Base-by-base conservation (phyloP, 2,113 vertebrate genomes). In the Loxodonta africana region DNA sequence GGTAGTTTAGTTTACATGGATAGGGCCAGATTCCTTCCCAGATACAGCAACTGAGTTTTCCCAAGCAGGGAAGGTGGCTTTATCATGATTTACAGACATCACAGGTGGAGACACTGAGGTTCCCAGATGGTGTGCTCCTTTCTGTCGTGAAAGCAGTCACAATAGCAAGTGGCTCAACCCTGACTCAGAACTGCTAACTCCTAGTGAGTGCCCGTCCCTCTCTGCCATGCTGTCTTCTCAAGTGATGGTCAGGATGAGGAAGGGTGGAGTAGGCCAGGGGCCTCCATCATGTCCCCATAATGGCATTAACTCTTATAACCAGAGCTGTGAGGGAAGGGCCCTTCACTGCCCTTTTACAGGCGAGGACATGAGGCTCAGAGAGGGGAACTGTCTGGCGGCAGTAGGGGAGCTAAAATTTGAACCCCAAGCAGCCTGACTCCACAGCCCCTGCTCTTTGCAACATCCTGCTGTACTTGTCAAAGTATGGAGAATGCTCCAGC, bases 21-120 rank as follows among this genome's bases (percentile, higher is more conserved):
- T 8, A 8, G 5, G 33, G 1, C 28, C 74, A 37, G 5, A 48
- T 76, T 88, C 48, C 33, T 6, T 69, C 41, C 20, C 28, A 2
- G 53, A 41, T 12, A 6, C 67, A 26, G 37, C 28, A 57, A 0
- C 1, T 0, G 8, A 0, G 6, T 48, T 33, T 57, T 57, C 9
- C 25, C 30, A 5, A 51, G 51, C 26, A 21, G 37, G 25, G 62
- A 73, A 74, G 41, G 7, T 11, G 60, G 23, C 84, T 85, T 82
- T 33, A 8, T 63, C 9, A 48, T 83, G 37, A 23, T 2, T 53
- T 41, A 15, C 8, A 23, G 44, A 12, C 33, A 8, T 30, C 17
- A 51, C 30, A 33, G 67, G 30, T 57, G 30, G 14, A 69, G 67
- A 33, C 30, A 15, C 53, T 57, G 53, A 57, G 15, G 53, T 57